A percentile compares a stretch with the other conserved stretches of the same genome.
Evolutionary conservation across 2,888 invertebrate species (phyloP).

Genomic region (Latheticus oryzae): DNA sequence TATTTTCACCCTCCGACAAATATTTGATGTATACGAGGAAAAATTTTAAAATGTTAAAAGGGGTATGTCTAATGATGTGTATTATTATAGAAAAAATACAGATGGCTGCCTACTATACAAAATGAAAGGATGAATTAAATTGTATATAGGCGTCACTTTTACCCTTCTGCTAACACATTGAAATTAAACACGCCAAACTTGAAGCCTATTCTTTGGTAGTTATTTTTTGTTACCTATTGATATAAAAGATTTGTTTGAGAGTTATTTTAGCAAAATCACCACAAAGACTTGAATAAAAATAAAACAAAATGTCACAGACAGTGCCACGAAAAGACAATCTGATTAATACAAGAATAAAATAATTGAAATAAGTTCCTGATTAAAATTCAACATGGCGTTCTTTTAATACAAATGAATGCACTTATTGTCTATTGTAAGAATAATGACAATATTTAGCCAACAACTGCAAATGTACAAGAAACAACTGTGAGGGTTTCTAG

Average conservation of each 20-base stretch:
- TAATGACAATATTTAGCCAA: conserved; percentile 53
- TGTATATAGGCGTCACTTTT: conserved; percentile 34
- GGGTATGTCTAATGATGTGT: too few relatives aligned
- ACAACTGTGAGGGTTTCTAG: conserved; percentile 40
- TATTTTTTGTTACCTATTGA: conserved; percentile 24
- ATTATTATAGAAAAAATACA: conserved; percentile 21
- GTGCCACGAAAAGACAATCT: not conserved
- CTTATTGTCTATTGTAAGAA: conserved; percentile 43
- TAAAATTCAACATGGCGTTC: conserved; percentile 50
- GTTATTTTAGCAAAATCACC: not conserved
- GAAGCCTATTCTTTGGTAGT: conserved; percentile 20
- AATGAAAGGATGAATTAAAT: conserved; percentile 29
- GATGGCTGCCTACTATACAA: conserved; percentile 24
- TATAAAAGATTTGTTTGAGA: conserved; percentile 1
- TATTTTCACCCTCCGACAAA: conserved; percentile 32
- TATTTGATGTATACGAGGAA: conserved; percentile 8
- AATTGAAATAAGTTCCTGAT: conserved; percentile 42
- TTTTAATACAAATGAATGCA: conserved; percentile 44
- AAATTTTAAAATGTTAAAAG: too few relatives aligned
- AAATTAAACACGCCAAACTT: conserved; percentile 22
- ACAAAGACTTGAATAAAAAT: not conserved
- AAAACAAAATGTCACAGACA: not conserved
- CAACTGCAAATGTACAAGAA: conserved; percentile 47
- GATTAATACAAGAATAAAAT: conserved; percentile 16
- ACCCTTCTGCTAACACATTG: conserved; percentile 28